A percentile compares a stretch with the other conserved stretches of the same genome.
Evolutionary conservation across 1,140 invertebrate species (phyloP).

Genomic region (Drosophila punjabiensis): DNA sequence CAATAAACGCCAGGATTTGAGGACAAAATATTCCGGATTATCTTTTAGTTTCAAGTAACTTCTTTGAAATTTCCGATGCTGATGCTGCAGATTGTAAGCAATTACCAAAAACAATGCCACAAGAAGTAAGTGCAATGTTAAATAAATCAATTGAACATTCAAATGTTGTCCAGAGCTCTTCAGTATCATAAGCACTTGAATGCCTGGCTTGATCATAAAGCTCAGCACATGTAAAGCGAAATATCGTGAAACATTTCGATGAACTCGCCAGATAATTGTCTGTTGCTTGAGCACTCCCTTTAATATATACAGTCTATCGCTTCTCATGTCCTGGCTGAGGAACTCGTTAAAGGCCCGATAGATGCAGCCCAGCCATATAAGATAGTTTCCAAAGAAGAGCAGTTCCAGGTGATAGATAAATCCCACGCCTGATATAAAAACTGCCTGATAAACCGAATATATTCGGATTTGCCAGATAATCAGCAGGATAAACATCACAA

Average conservation of each 20-base stretch:
- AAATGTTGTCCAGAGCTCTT: constrained; percentile 5
- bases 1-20: constrained; percentile 53
- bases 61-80: constrained; percentile 33
- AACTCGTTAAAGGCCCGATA: constrained; percentile 55
- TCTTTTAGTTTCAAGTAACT: constrained; percentile 41
- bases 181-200: neutral
- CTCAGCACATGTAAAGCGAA: constrained; percentile 52
- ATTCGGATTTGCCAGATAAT: constrained; percentile 46
- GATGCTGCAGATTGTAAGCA: constrained; percentile 35
- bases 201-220: constrained; percentile 28
- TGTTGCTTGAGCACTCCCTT: constrained; percentile 36
- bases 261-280: constrained; percentile 23
- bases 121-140: constrained; percentile 22
- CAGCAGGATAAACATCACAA: constrained; percentile 26
- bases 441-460: constrained; percentile 55
- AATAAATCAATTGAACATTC: constrained; percentile 11
- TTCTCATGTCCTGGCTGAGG: constrained; percentile 40
- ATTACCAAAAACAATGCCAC: constrained; percentile 32
- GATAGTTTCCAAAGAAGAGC: constrained; percentile 62
- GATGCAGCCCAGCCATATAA: constrained; percentile 60
- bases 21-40: constrained; percentile 39
- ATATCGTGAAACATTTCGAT: constrained; percentile 42
- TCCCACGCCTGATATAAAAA: constrained; percentile 49
- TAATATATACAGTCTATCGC: constrained; percentile 24
- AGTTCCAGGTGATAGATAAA: constrained; percentile 57